Base-by-base conservation (phyloP, 2,888 invertebrate genomes). In the Campoplex nolae region DNA sequence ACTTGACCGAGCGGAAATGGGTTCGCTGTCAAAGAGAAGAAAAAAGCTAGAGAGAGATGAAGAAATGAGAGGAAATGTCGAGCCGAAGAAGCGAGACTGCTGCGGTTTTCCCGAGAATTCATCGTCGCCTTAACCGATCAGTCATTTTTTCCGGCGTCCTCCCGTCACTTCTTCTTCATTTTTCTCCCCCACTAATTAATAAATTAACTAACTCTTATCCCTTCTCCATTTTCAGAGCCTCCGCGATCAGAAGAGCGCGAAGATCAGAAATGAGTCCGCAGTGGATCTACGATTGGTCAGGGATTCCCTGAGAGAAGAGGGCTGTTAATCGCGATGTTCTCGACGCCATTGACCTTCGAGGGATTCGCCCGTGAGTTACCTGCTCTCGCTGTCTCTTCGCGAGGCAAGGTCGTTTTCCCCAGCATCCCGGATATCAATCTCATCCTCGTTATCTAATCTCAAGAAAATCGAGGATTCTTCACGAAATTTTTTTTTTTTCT, bases 301-400 rank as follows among this genome's bases (percentile, higher is more conserved):
- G 32, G 62, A 70, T 42, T 11, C 56, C 48, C 58, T 45, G 18
- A 38, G 56, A 71, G 81, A 58, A 70, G 51, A 54, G 51, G 76
- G 58, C 38, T 58, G 75, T n/a, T 73, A 77, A 70, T 73, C 85
- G 71, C 70, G 83, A 51, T 54, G 35, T 76, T 76, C 74, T 76
- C 74, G 88, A 80, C 85, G 88, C 82, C 88, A 88, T 88, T 88
- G 88, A 88, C 85, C 85, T 68, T 78, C 67, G 73, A 28, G 82
- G 58, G 28, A 35, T 85, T 82, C 78, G 51, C 68, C 87, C 87
- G 68, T 82, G 85, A 85, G 85, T 85, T 85, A 82, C 85, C 81
- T 77, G 23, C 23, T 23, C 23, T 23, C 82, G 82, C 56, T 58
- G 82, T 85, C 82, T 74, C 67, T 82, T 82, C 68, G 38, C 73